Base-by-base conservation (phyloP, 2,797 vertebrate species). In the Labeo calbasu region DNA sequence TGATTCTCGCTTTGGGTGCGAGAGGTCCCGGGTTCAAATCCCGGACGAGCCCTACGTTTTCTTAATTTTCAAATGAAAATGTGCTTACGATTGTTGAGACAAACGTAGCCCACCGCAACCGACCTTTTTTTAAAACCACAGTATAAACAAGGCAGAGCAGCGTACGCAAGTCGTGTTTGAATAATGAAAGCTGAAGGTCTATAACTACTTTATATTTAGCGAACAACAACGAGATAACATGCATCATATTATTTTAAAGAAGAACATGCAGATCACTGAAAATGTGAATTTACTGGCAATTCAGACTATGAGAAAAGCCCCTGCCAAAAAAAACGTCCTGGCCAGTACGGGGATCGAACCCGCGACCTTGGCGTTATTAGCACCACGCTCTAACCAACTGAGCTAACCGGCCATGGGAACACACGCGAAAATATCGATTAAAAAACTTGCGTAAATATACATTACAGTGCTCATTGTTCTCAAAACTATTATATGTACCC, bases 261-360 rank as follows among this genome's bases (percentile, higher is more conserved):
- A 13, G n/a, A 25, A 59, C 2, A 5, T 12, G 10, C 3, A 59
- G 23, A 59, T 59, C 57, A 59, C n/a, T 59, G 2, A 59, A 59
- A 13, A 57, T 23, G 9, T 59, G 55, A 11, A 59, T 59, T 12
- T 5, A 12, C n/a, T 4, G 3, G 55, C 6, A 21, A 9, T 0
- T 9, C 8, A 21, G 19, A 55, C 19, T 55, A 55, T 55, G 1
- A 21, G 2, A 3, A 55, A 10, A 1, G 21, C 0, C 2, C 0
- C 8, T 21, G 53, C 9, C 7, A n/a, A n/a, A n/a, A 0, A 1
- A 0, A 9, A 1, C 0, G 11, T 2, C 0, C 9, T 79, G 77
- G 93, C 92, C 91, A 50, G 82, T 94, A 94, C 91, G 89, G 93
- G 92, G 91, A 94, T 95, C 91, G 88, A 94, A 95, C 93, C 92